Evolutionary conservation across 2,113 vertebrate genomes (phyloP).

Genomic region (Phasianus colchicus): DNA sequence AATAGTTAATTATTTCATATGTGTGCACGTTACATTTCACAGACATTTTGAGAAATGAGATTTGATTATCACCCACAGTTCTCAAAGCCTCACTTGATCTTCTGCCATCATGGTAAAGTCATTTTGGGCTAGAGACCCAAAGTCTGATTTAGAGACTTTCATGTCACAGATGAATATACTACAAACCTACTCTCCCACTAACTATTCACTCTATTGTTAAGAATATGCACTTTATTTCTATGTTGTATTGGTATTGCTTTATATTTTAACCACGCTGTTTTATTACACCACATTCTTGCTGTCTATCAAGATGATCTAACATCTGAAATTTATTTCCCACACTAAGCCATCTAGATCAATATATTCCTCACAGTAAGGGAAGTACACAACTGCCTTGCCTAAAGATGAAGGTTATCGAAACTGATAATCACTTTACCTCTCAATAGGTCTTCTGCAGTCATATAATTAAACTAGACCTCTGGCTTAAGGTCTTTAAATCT

Average conservation of each 20-base stretch:
- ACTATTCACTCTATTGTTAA: not conserved
- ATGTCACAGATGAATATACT: accelerated
- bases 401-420: not conserved
- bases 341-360: not conserved
- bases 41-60: not conserved
- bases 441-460: not conserved
- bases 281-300: not conserved
- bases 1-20: not conserved
- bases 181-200: not conserved
- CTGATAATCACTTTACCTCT: not conserved
- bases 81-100: not conserved
- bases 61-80: not conserved
- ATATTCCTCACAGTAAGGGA: not conserved
- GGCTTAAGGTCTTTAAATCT: not conserved
- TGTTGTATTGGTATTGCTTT: not conserved
- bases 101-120: not conserved
- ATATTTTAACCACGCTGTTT: not conserved
- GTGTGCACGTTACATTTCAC: accelerated
- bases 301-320: not conserved
- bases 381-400: not conserved
- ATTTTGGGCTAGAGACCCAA: not conserved
- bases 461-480: not conserved
- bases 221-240: not conserved
- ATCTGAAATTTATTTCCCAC: not conserved
- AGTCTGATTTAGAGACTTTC: not conserved